A percentile compares a stretch with the other conserved stretches of the same genome.
Conservation (phyloP, 2,797 vertebrate species). For the Hoplostethus mediterraneus region DNA sequence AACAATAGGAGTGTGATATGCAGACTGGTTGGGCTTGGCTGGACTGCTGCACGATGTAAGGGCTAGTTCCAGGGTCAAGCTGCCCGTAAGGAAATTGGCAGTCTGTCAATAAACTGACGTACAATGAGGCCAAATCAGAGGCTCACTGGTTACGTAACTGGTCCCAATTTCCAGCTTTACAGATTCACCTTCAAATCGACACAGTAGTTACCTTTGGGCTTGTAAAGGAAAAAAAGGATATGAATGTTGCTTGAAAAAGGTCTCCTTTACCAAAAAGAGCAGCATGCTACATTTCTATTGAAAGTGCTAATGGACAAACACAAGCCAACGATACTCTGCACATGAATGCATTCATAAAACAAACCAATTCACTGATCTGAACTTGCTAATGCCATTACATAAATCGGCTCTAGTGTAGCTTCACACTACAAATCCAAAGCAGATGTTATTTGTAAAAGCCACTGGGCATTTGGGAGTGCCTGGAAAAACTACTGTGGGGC, state of each 20-base stretch:
- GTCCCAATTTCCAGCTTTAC: not conserved
- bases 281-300: no score
- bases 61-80: not conserved
- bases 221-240: no score
- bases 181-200: slow-evolving; percentile 1
- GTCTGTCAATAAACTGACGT: not conserved
- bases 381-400: slow-evolving; percentile 2
- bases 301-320: no score
- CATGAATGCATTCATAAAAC: not conserved
- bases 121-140: not conserved
- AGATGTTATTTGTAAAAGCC: slow-evolving; percentile 44
- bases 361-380: slow-evolving; percentile 9
- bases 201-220: not conserved
- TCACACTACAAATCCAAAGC: slow-evolving; percentile 15
- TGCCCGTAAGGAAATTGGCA: slow-evolving; percentile 22
- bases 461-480: slow-evolving; percentile 57
- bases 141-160: not conserved
- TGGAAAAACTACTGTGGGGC: slow-evolving; percentile 47
- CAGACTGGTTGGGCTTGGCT: not conserved
- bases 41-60: slow-evolving; percentile 10
- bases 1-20: not conserved
- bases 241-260: not conserved
- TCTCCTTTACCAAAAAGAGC: no score
- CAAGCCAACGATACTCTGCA: not conserved
- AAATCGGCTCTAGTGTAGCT: slow-evolving; percentile 1